A percentile compares a stretch with the other conserved stretches of the same genome.
Conservation (phyloP, 2,113 vertebrate genomes). For the Oncorhynchus kisutch region DNA sequence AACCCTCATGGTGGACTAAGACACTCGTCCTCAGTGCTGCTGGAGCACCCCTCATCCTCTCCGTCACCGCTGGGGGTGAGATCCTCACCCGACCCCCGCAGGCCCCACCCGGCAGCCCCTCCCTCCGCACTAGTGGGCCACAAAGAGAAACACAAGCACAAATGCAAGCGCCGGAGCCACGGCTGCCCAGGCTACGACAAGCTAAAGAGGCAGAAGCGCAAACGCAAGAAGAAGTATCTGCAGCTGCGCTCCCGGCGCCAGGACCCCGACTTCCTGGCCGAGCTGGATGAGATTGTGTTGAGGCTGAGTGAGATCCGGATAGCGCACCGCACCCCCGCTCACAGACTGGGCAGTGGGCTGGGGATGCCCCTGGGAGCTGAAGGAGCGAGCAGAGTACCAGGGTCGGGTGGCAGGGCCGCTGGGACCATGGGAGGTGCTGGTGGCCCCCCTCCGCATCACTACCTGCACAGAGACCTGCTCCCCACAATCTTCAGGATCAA, state of each 20-base stretch:
- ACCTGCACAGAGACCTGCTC: constrained; percentile 89
- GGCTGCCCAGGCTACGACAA: constrained; percentile 94
- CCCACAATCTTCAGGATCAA: constrained; percentile 92
- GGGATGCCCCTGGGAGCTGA: constrained; percentile 51
- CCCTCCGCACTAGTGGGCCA: constrained; percentile 72
- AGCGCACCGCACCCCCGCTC: constrained; percentile 85
- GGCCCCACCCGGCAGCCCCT: constrained; percentile 68
- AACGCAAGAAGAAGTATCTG: constrained; percentile 98
- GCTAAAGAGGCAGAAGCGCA: constrained; percentile 93
- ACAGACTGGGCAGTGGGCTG: constrained; percentile 64
- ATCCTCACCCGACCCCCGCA: constrained; percentile 77
- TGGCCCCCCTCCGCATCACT: constrained; percentile 85
- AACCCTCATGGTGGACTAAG: constrained; percentile 76
- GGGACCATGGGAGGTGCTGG: constrained; percentile 58
- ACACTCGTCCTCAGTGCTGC: constrained; percentile 78
- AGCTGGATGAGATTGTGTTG: constrained; percentile 89
- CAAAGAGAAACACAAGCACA: constrained; percentile 98
- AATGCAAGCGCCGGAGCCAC: constrained; percentile 91
- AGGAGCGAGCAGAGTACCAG: constrained; percentile 55
- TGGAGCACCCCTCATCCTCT: constrained; percentile 85
- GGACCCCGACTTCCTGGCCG: constrained; percentile 92
- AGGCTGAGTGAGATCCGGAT: constrained; percentile 92
- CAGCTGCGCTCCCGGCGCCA: constrained; percentile 84
- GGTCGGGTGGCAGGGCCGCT: constrained; percentile 50
- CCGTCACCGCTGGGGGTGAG: constrained; percentile 72